A percentile compares a stretch with the other conserved stretches of the same genome.
Evolutionary conservation across 2,888 invertebrate species (phyloP).

Genomic region (Caenorhabditis panamensis): DNA sequence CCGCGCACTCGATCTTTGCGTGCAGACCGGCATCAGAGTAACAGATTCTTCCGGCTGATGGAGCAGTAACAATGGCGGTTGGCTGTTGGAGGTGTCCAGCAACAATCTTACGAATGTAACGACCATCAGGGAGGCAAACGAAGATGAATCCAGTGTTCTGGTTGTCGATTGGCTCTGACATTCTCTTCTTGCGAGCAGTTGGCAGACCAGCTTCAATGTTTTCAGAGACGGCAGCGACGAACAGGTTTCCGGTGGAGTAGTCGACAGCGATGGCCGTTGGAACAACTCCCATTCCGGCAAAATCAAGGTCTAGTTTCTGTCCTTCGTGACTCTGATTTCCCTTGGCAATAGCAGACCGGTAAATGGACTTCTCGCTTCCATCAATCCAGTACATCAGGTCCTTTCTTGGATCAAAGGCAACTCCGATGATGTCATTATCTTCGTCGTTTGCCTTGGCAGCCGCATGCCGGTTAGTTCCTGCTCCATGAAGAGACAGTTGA

Average conservation of each 20-base stretch:
- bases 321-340: constrained; percentile 81
- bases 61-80: constrained; percentile 86
- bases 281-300: constrained; percentile 74
- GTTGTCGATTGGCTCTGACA: constrained; percentile 74
- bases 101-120: constrained; percentile 85
- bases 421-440: constrained; percentile 91
- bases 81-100: constrained; percentile 88
- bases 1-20: constrained; percentile 94
- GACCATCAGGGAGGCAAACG: constrained; percentile 91
- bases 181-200: constrained; percentile 71
- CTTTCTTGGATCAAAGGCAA: constrained; percentile 85
- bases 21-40: constrained; percentile 94
- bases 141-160: constrained; percentile 85
- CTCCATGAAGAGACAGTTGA: constrained; percentile 75
- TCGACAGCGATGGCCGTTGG: constrained; percentile 94
- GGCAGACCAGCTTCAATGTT: constrained; percentile 38
- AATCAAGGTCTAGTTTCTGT: constrained; percentile 78
- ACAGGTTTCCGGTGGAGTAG: constrained; percentile 87
- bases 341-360: constrained; percentile 75
- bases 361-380: constrained; percentile 81
- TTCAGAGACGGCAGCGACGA: constrained; percentile 73
- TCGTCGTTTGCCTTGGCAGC: constrained; percentile 83
- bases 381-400: constrained; percentile 97
- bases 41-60: constrained; percentile 86
- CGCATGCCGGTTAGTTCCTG: constrained; percentile 76